Base-by-base conservation (phyloP, 2,888 invertebrate species). In the Hirudinaria manillensis region DNA sequence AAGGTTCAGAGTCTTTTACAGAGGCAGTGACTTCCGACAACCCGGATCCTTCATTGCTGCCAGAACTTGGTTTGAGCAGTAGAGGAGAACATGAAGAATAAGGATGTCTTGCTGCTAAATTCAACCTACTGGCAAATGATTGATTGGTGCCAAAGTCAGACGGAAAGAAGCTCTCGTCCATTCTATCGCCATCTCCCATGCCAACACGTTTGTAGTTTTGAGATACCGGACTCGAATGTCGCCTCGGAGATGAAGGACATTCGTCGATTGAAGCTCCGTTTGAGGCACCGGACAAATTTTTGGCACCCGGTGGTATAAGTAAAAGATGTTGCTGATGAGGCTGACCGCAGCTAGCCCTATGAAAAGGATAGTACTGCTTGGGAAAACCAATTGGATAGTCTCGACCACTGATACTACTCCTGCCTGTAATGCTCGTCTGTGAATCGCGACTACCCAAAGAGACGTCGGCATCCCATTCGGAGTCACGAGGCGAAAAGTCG, bases 391-490 rank as follows among this genome's bases (percentile, higher is more conserved):
- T 1, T n/a, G 34, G 34, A 34, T 29, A n/a, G 2, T 68, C 68
- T 68, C 68, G 75, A 1, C 78, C 79, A 29, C 79, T 78, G 27
- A 75, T 78, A 77, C 79, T 79, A 78, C 79, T 78, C 68, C 77
- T 77, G 53, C 77, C 75, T 51, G 76, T 61, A 38, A 79, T 75
- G 76, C 76, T 79, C 53, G 79, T 72, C 77, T 79, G 79, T 1
- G 79, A 79, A 24, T 79, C 78, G 38, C 77, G 76, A 61, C 79
- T 79, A 16, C 78, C 77, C 38, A 79, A 70, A 3, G 79, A 79
- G 13, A 79, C 75, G 67, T 79, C 79, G 24, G 79, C 79, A 70
- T 79, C 79, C 79, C 79, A 79, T 65, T 79, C 79, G 32, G 79
- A 79, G 72, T 79, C 79, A 53, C 79, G 55, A 21, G 79, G 79